Evolutionary conservation across 1,140 invertebrate genomes (phyloP).

Genomic region (Drosophila busckii): DNA sequence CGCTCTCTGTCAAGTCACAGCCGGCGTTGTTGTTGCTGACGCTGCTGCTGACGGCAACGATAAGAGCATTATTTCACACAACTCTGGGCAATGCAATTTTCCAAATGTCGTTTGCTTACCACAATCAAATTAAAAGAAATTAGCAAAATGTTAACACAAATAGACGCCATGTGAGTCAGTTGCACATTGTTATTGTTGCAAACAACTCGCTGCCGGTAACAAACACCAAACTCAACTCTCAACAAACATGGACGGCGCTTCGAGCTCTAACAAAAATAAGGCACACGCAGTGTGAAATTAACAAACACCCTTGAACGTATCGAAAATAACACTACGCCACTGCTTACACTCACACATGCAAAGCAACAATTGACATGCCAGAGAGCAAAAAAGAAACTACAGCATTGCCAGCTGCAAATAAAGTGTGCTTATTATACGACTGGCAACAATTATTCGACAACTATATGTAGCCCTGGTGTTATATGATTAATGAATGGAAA

Average conservation of each 20-base stretch:
- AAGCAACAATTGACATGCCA: neutral
- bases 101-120: too few relatives aligned
- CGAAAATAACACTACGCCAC: slow-evolving; percentile 5
- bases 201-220: slow-evolving; percentile 29
- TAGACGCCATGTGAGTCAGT: too few relatives aligned
- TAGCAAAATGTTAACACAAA: neutral
- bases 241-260: slow-evolving; percentile 8
- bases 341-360: slow-evolving; percentile 29
- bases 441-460: slow-evolving; percentile 22
- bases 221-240: slow-evolving; percentile 7
- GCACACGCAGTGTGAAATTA: slow-evolving; percentile 1
- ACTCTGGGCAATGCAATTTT: too few relatives aligned
- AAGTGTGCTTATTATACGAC: slow-evolving; percentile 3
- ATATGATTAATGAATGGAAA: too few relatives aligned
- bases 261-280: neutral
- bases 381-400: slow-evolving; percentile 4
- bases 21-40: slow-evolving; percentile 16
- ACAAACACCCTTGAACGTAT: neutral
- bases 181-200: slow-evolving; percentile 14
- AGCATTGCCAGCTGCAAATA: slow-evolving; percentile 24
- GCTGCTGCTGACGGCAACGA: too few relatives aligned
- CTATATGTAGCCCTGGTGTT: slow-evolving; percentile 10
- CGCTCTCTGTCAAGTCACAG: slow-evolving; percentile 1
- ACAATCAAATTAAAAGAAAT: neutral
- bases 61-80: slow-evolving; percentile 4